Evolutionary conservation across 2,888 invertebrate species (phyloP).

Genomic region (Morpho deidamia): DNA sequence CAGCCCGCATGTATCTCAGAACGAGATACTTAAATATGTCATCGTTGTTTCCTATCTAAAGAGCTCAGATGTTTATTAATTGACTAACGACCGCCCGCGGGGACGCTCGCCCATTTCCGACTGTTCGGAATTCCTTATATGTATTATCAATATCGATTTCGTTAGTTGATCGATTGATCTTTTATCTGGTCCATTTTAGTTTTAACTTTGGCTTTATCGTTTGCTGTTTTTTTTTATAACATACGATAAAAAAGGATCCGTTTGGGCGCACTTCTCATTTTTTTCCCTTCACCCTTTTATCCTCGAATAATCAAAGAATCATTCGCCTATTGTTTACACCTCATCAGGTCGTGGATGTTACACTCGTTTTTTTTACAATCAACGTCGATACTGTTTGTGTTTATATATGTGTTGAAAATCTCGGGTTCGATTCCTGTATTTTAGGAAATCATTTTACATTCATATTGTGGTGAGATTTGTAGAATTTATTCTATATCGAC

Average conservation of each 20-base stretch:
- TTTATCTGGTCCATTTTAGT: slow-evolving; percentile 1
- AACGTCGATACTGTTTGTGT: no score
- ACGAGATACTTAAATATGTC: slow-evolving; percentile 70
- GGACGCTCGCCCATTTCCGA: slow-evolving; percentile 29
- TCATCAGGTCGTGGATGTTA: no score
- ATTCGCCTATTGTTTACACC: no score
- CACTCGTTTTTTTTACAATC: no score
- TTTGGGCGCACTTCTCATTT: no score
- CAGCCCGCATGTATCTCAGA: slow-evolving; percentile 55
- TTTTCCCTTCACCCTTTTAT: no score
- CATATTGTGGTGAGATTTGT: no score
- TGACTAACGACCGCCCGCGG: slow-evolving; percentile 32
- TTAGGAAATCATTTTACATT: no score
- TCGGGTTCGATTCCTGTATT: no score
- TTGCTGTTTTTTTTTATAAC: background rate
- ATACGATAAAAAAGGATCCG: background rate
- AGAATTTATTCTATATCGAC: no score
- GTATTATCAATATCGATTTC: slow-evolving; percentile 12
- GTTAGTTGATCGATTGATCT: slow-evolving; percentile 11
- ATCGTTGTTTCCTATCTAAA: slow-evolving; percentile 67
- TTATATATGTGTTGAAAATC: no score
- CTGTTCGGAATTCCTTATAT: slow-evolving; percentile 23
- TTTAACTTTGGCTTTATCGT: background rate
- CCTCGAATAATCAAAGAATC: no score
- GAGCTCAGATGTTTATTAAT: slow-evolving; percentile 56